Percentiles rank a stretch among this genome's conserved stretches.
Evolutionary conservation across 2,888 invertebrate genomes (phyloP).

Genomic region (Pseudeuparius sepicola): DNA sequence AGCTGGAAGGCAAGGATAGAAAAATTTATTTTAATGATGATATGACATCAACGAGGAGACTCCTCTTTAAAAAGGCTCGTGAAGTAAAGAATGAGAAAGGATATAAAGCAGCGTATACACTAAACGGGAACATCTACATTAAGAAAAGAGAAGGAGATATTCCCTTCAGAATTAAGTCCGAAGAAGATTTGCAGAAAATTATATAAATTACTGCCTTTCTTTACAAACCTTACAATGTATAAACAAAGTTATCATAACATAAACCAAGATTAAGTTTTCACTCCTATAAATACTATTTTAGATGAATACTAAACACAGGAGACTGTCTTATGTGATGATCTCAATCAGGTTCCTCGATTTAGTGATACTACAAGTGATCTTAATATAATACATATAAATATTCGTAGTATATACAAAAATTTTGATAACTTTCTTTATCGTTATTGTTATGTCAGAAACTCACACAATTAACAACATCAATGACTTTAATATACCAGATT

Average conservation of each 20-base stretch:
- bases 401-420: no score
- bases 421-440: no score
- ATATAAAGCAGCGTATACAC: slow-evolving; percentile 10
- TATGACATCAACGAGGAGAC: slow-evolving; percentile 7
- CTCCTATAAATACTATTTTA: slow-evolving; percentile 7
- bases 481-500: no score
- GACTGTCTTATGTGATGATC: slow-evolving; percentile 8
- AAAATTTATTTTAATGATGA: no score
- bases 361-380: slow-evolving; percentile 5
- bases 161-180: slow-evolving; percentile 10
- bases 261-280: slow-evolving; percentile 4
- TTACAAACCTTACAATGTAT: no score
- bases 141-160: slow-evolving; percentile 12
- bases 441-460: no score
- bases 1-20: slow-evolving; percentile 9
- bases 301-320: slow-evolving; percentile 7
- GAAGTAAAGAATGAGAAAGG: slow-evolving; percentile 10
- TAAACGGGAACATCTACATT: slow-evolving; percentile 11
- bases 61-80: slow-evolving; percentile 11
- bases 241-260: neutral
- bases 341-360: slow-evolving; percentile 6
- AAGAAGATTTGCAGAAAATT: slow-evolving; percentile 8
- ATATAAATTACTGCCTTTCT: neutral
- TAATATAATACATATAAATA: no score
- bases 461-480: no score